Percentiles rank a stretch among this genome's conserved stretches.
Conservation (phyloP, 1,140 invertebrate species). For the Drosophila grimshawi region DNA sequence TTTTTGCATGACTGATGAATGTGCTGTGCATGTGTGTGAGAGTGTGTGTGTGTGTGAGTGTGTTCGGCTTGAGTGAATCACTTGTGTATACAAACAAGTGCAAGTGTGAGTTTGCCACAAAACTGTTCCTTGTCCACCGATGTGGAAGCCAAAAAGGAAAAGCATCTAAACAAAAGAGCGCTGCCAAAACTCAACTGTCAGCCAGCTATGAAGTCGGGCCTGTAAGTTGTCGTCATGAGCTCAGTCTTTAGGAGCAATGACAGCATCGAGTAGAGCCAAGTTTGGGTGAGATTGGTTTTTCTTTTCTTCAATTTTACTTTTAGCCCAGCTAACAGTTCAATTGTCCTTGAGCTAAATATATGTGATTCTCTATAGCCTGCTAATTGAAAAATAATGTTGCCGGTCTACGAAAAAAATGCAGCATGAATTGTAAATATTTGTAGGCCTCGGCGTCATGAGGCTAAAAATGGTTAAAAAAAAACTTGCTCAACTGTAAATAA, state of each 20-base stretch:
- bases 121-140: slow-evolving; percentile 28
- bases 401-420: neutral
- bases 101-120: slow-evolving; percentile 26
- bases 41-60: slow-evolving; percentile 43
- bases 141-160: slow-evolving; percentile 46
- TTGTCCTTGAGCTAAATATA: neutral
- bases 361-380: neutral
- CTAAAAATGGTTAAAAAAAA: too few species aligned
- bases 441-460: neutral
- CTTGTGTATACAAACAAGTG: neutral
- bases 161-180: slow-evolving; percentile 66
- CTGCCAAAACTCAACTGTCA: slow-evolving; percentile 41
- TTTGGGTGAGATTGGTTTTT: neutral
- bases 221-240: slow-evolving; percentile 18
- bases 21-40: slow-evolving; percentile 56
- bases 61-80: slow-evolving; percentile 37
- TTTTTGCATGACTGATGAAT: slow-evolving; percentile 73
- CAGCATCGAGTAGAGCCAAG: slow-evolving; percentile 6
- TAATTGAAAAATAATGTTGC: slow-evolving; percentile 16
- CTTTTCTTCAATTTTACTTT: neutral
- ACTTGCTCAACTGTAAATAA: too few species aligned
- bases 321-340: neutral
- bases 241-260: slow-evolving; percentile 7
- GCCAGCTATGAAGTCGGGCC: slow-evolving; percentile 4
- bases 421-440: neutral